Percentiles rank a stretch among this genome's conserved stretches.
Conservation (phyloP, 2,113 vertebrate species). For the Lucifuga dentata region DNA sequence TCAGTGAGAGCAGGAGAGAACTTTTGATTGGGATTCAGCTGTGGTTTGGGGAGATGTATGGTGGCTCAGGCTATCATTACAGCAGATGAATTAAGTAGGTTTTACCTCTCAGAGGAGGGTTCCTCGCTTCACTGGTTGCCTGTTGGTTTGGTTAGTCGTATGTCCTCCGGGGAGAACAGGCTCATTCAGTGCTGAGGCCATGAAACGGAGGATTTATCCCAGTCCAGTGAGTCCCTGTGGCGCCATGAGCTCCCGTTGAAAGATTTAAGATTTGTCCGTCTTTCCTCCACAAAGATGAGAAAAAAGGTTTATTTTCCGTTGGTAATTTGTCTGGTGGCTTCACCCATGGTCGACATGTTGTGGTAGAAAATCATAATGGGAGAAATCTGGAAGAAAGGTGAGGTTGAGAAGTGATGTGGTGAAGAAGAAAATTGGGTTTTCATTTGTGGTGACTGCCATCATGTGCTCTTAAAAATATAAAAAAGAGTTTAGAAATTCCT, state of each 20-base stretch:
- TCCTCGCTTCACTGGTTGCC: conserved; percentile 64
- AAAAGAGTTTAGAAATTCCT: neutral
- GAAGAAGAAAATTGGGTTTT: conserved; percentile 32
- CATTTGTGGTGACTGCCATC: neutral
- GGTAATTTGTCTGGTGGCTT: conserved; percentile 44
- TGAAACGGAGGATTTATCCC: conserved; percentile 80
- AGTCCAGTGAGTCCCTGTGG: conserved; percentile 73
- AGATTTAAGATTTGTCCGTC: conserved; percentile 69
- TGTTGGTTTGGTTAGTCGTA: conserved; percentile 71
- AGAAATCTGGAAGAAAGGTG: conserved; percentile 32
- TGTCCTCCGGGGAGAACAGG: conserved; percentile 58
- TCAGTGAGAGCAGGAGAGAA: conserved; percentile 20
- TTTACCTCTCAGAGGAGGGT: conserved; percentile 64
- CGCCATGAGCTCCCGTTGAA: conserved; percentile 62
- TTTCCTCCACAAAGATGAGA: conserved; percentile 37
- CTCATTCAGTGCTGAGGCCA: conserved; percentile 65
- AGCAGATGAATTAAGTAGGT: conserved; percentile 67
- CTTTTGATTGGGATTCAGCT: conserved; percentile 38
- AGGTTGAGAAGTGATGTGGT: conserved; percentile 17
- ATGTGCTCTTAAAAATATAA: neutral
- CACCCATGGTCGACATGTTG: conserved; percentile 31
- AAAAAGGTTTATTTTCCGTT: conserved; percentile 41
- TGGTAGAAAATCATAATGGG: conserved; percentile 32
- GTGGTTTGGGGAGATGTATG: conserved; percentile 49
- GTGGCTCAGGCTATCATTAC: conserved; percentile 66